Evolutionary conservation across 2,113 vertebrate species (phyloP), one percentile per base, ranked within the genome.

Genomic region (Pangasianodon hypophthalmus): DNA sequence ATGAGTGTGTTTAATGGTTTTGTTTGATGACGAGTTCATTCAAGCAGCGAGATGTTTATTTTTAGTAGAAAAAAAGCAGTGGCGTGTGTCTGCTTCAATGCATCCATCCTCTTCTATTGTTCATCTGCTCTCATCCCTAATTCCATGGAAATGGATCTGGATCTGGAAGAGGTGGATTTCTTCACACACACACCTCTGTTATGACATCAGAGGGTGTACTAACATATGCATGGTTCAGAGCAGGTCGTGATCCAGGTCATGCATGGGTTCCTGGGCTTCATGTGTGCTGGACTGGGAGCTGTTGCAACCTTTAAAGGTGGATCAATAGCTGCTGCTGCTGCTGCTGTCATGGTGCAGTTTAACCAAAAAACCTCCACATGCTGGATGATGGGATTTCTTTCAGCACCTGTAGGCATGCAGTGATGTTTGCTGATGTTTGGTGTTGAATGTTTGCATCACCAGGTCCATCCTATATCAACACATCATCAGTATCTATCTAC

Each of bases 41-140:
- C 46, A 13, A 7, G 14, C 6, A 46, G 52, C 24, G 54, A 41
- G 26, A 32, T 29, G 79, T 48, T 86, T 41, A 54, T 56, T 37
- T 21, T 69, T 32, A 32, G 32, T 54, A 46, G 24, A 9, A 50
- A 69, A 26, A 58, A n/a, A 50, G 89, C 83, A 77, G 56, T 85
- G 50, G 85, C 26, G 83, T 79, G 46, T 54, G 64, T 81, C 56
- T 75, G 87, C 75, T 81, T 32, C 84, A 91, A 11, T 85, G 84
- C 89, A 88, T 89, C 88, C 87, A 89, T 91, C 54, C 85, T 73
- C 67, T 29, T 85, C 92, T 90, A 92, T 92, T 92, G 92, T 92
- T 91, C 85, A 92, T 79, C 88, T 88, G 84, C 92, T 90, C 88
- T 75, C 89, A 85, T 85, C 48, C 58, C 84, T 84, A 41, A 69